Evolutionary conservation across 2,113 vertebrate genomes (phyloP).

Genomic region (Malurus melanocephalus): DNA sequence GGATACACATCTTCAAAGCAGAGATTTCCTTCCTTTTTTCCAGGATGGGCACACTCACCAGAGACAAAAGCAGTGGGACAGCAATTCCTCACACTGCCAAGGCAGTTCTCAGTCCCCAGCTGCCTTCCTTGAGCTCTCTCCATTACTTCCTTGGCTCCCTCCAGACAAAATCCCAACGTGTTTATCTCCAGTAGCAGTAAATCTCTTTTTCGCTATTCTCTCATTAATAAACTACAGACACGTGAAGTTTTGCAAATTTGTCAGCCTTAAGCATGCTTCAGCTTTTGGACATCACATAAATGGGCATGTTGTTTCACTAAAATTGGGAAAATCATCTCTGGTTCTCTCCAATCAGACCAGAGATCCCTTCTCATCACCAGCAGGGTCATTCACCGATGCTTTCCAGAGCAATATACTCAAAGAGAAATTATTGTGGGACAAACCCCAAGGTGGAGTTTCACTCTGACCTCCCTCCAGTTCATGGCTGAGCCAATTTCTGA

Average conservation of each 20-base stretch:
- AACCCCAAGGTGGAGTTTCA: neutral
- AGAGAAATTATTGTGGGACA: neutral
- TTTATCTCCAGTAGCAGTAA: neutral
- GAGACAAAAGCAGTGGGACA: neutral
- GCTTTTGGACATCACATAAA: neutral
- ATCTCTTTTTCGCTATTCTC: neutral
- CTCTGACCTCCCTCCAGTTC: neutral
- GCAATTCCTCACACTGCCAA: neutral
- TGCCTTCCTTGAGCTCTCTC: neutral
- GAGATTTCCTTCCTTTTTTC: neutral
- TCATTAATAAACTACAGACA: neutral
- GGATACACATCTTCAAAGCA: neutral
- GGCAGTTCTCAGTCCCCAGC: neutral
- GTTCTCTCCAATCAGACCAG: neutral
- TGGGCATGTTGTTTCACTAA: neutral
- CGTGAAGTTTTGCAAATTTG: neutral
- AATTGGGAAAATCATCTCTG: neutral
- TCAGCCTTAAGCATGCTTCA: neutral
- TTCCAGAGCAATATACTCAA: neutral
- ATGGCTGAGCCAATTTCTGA: neutral
- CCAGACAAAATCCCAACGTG: neutral
- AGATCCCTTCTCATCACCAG: neutral
- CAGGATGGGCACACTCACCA: accelerated
- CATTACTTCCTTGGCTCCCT: neutral
- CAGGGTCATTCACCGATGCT: neutral